phyloP scores from a whole-genome alignment of 2,113 vertebrate genomes.

The Notothenia rossii region DNA sequence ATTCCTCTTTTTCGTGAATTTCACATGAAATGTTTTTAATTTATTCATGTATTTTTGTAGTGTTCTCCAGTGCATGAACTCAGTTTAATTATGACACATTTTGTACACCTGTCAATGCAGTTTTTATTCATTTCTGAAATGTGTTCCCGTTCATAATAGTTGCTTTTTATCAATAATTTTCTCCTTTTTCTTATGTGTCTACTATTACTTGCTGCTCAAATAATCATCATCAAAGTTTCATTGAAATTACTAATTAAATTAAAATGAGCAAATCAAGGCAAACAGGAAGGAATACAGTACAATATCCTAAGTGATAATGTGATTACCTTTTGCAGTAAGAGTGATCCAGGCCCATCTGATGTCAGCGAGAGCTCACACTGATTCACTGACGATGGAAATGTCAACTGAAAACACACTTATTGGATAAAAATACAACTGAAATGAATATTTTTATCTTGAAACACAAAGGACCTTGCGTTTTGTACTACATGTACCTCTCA shows the following conservation, averaged over 20 bases:
- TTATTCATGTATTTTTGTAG: not conserved
- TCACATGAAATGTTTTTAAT: not conserved
- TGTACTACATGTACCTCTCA: not conserved
- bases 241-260: not conserved
- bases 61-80: not conserved
- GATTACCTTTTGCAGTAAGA: not conserved
- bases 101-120: not conserved
- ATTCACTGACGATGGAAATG: not conserved
- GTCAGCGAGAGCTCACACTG: not conserved
- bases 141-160: not conserved
- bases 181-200: not conserved
- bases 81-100: not conserved
- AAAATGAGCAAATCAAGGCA: not conserved
- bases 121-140: not conserved
- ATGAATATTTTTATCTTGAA: not conserved
- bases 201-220: not conserved
- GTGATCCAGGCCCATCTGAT: not conserved
- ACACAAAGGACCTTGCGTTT: not conserved
- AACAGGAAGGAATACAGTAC: not conserved
- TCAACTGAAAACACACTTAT: not conserved
- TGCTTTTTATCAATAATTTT: not conserved
- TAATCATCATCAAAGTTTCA: not conserved
- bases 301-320: slow-evolving; percentile 2
- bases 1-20: not conserved
- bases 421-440: not conserved